Base-by-base conservation (phyloP, 2,113 vertebrate genomes). In the Colaptes auratus region DNA sequence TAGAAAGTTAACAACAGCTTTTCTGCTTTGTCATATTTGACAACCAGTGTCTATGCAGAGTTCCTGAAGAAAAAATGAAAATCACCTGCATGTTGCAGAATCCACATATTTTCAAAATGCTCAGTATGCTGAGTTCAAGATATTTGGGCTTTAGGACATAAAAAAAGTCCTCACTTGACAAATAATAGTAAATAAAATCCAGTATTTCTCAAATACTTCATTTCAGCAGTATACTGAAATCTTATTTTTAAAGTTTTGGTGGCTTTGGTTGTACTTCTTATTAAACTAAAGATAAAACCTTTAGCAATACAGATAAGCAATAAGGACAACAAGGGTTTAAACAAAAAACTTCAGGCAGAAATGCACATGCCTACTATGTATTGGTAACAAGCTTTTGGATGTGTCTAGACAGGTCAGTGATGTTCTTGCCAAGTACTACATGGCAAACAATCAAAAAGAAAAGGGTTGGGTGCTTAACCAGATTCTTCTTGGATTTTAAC, bases 371-470 rank as follows among this genome's bases (percentile, higher is more conserved):
- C 74, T 84, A 24, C 39, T 20, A 63, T 2, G 4, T 77, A 46
- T 27, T 84, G 44, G 86, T 61, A 96, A 65, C 44, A 78, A 74
- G 74, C 48, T 87, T 84, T 70, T 59, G 31, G 23, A 92, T 74
- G 71, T 92, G 95, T 63, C 83, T 56, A 80, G 89, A 82, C 96
- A 96, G 86, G 94, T n/a, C 50, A 61, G 39, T 21, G 66, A 92
- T 2, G 0, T 53, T 72, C 59, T 50, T 90, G 95, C 89, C 92
- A 96, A 93, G 46, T 28, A 27, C 74, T 73, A 70, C 2, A 0
- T 75, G 83, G 92, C 77, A 96, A n/a, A 69, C 24, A 76, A 84
- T 55, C 81, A 96, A 73, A 85, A 82, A 88, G 61, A 90, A 72
- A 92, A 73, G 86, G 81, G 86, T 33, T 94, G 77, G 86, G 66